Evolutionary conservation across 2,113 vertebrate genomes (phyloP), one percentile per base, ranked within the genome.

Genomic region (Corynorhinus townsendii): DNA sequence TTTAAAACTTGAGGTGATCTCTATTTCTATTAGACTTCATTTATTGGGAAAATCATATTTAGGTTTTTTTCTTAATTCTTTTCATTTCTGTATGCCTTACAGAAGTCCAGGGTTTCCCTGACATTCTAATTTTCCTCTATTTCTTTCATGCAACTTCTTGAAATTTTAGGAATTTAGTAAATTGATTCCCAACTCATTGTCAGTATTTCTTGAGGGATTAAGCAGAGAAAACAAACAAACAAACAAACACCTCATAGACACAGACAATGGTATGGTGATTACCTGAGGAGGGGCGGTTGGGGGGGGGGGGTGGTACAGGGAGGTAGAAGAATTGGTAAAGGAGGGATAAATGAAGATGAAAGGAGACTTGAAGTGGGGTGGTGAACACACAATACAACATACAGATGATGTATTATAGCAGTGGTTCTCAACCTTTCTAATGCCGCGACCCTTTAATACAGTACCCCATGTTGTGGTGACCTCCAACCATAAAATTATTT

Each of bases 1-100:
- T 45, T 72, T 93, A 77, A 96, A 95, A 93, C 62, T 82, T 75
- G 73, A 90, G 66, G 22, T 93, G 5, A 5, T 43, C 30, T 86
- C 81, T 76, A 38, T 88, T 86, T 90, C 89, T 86, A 2, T 95
- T 89, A 84, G 54, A 22, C 15, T 86, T 59, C 64, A 43, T 54
- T 95, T 89, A 77, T 45, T 33, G 7, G 52, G 26, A 88, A 93
- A 87, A 54, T 49, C 87, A 6, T 38, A 59, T 59, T 33, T 81
- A 17, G 35, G 77, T 26, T 10, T 86, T 52, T 11, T 45, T 68
- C 6, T 68, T 68, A 68, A 77, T 82, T 79, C 22, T 91, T 66
- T 45, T 76, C 49, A 52, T 95, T 94, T 96, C 43, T 75, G 2
- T 59, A 17, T 71, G 26, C 84, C 71, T 94, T 90, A 38, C 17